Evolutionary conservation across 1,140 invertebrate genomes (phyloP).

Genomic region (Tachypleus tridentatus): DNA sequence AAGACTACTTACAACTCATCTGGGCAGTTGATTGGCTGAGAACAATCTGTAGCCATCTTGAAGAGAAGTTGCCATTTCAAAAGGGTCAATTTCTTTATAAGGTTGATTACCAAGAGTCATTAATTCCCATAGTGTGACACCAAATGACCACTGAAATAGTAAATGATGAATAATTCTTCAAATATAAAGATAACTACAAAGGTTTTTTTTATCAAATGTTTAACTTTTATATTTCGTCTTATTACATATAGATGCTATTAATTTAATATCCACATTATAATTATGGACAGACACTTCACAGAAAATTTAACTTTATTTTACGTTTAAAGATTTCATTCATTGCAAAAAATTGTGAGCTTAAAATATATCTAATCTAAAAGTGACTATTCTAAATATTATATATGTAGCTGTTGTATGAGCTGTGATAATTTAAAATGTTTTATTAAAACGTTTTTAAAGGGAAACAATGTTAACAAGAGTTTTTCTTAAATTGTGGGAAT

Average conservation of each 20-base stretch:
- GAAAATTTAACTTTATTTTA: too few species aligned
- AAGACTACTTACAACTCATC: conserved; percentile 70
- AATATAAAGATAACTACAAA: conserved; percentile 14
- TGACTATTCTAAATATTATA: too few species aligned
- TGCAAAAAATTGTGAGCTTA: too few species aligned
- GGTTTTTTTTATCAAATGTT: neutral
- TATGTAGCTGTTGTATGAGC: too few species aligned
- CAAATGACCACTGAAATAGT: conserved; percentile 73
- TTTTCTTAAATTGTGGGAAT: neutral
- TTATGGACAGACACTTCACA: too few species aligned
- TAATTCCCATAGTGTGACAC: conserved; percentile 87
- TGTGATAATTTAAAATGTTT: too few species aligned
- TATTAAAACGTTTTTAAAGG: conserved; percentile 6
- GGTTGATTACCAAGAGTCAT: conserved; percentile 78
- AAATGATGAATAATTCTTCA: conserved; percentile 3
- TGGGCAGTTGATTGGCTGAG: conserved; percentile 84
- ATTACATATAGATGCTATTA: neutral
- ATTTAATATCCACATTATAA: neutral
- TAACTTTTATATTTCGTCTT: too few species aligned
- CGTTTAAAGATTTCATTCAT: too few species aligned
- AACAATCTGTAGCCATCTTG: conserved; percentile 73
- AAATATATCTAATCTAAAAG: too few species aligned
- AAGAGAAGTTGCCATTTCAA: conserved; percentile 76
- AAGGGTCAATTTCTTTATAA: conserved; percentile 77
- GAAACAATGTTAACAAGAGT: neutral